Evolutionary conservation across 2,113 vertebrate species (phyloP), one percentile per base, ranked within the genome.

Genomic region (Tyrannus savana): DNA sequence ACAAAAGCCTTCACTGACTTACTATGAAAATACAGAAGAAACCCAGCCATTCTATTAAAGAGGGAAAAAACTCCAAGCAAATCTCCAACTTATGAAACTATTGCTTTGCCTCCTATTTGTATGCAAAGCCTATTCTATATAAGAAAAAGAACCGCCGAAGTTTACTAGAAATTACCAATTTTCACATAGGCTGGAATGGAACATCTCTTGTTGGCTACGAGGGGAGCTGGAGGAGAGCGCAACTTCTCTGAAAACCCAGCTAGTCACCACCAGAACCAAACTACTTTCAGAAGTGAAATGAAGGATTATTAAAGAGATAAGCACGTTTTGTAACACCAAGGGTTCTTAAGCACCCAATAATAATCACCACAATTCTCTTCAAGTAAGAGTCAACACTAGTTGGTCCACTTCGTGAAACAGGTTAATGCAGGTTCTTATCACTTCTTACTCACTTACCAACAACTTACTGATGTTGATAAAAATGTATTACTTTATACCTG

Each of bases 201-300:
- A 50, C 31, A 44, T 21, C 42, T 62, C 81, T 50, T 2, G 0
- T 4, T 86, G 63, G 46, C 64, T 60, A 59, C 0, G 0, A 77
- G 5, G 4, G 9, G 27, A 88, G 58, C 14, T 47, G 25, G 39
- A 50, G 12, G 31, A 76, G 33, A 85, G 10, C 0, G 0, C 17
- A 82, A 79, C n/a, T 58, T 67, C 27, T 21, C 53, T n/a, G 63
- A n/a, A 87, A 82, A 87, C 24, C 78, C 66, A 67, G 66, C 17
- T 52, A 67, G 59, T 37, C 55, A 64, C 42, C n/a, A 67, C 31
- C 63, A 86, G 39, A 80, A 63, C 25, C 1, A 0, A 87, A 41
- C 60, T 75, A 72, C 35, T 82, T 72, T 69, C 56, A 84, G 62
- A 82, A 59, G 41, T 46, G 49, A 83, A 92, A 89, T 35, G 33